A percentile compares a stretch with the other conserved stretches of the same genome.
These are phyloP conservation scores for Rhamphomyia laevipes DNA, from an alignment of 2,888 invertebrate genomes.

Conservation along the genomic window DNA sequence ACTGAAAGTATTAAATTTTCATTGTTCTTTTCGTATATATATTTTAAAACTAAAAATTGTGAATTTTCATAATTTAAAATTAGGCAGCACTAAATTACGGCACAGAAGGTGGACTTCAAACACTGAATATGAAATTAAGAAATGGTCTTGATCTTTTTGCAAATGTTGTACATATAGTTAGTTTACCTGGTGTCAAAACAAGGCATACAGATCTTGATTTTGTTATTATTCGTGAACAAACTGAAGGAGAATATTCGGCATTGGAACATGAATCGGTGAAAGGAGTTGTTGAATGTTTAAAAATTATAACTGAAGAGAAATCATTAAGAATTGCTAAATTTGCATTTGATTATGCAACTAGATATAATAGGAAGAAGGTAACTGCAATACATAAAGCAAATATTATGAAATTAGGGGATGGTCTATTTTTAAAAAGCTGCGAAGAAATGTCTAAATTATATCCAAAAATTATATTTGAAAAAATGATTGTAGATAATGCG, in stretches of 20 bases:
- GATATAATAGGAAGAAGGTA: slow-evolving; percentile 82
- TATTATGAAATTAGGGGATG: slow-evolving; percentile 97
- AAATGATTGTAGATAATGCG: slow-evolving; percentile 97
- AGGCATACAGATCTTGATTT: slow-evolving; percentile 84
- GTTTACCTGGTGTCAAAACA: slow-evolving; percentile 73
- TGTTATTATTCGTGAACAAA: slow-evolving; percentile 92
- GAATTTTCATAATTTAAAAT: too few relatives aligned
- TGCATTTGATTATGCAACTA: slow-evolving; percentile 95
- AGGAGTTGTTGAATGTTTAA: slow-evolving; percentile 90
- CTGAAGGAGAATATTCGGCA: slow-evolving; percentile 96
- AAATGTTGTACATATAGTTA: slow-evolving; percentile 89
- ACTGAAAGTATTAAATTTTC: slow-evolving; percentile 43
- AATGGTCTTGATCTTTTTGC: slow-evolving; percentile 69
- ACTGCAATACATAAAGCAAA: slow-evolving; percentile 98
- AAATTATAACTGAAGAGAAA: slow-evolving; percentile 85
- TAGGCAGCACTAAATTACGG: slow-evolving; percentile 68
- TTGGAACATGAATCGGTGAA: slow-evolving; percentile 82
- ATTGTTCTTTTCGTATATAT: too few relatives aligned
- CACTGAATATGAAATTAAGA: slow-evolving; percentile 78
- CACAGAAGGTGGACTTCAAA: slow-evolving; percentile 70
- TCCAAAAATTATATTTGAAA: slow-evolving; percentile 80
- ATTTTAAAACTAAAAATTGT: slow-evolving; percentile 2
- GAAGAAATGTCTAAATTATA: slow-evolving; percentile 72
- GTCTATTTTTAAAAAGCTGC: slow-evolving; percentile 81
- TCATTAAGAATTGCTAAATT: slow-evolving; percentile 92